Evolutionary conservation across 2,888 invertebrate genomes (phyloP).

Genomic region (Heteromurus nitidus): DNA sequence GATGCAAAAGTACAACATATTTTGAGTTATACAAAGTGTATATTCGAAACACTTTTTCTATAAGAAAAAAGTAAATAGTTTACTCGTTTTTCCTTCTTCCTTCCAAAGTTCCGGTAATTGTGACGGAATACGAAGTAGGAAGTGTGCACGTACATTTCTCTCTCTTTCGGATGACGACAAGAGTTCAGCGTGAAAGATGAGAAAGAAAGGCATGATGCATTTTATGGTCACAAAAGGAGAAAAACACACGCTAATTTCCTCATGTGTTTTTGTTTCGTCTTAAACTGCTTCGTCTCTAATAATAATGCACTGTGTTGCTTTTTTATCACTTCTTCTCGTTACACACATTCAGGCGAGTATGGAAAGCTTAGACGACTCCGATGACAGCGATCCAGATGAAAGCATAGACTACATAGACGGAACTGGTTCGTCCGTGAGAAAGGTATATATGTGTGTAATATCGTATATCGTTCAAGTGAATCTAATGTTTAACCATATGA

Average conservation of each 20-base stretch:
- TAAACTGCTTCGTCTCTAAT: neutral
- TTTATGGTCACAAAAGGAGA: neutral
- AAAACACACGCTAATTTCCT: slow-evolving; percentile 40
- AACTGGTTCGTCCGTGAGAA: slow-evolving; percentile 70
- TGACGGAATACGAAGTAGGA: neutral
- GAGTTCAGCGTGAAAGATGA: slow-evolving; percentile 6
- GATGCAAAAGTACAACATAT: too few relatives aligned
- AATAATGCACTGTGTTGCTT: slow-evolving; percentile 30
- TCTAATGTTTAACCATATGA: too few relatives aligned
- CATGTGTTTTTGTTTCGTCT: slow-evolving; percentile 13
- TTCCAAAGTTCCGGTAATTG: slow-evolving; percentile 14
- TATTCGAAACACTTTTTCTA: too few relatives aligned
- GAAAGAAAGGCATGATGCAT: neutral
- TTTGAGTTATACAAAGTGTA: too few relatives aligned
- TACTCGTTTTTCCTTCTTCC: neutral
- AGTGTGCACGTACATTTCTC: neutral
- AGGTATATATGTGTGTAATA: slow-evolving; percentile 64
- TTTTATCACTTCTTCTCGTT: slow-evolving; percentile 9
- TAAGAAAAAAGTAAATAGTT: too few relatives aligned
- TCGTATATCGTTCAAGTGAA: too few relatives aligned
- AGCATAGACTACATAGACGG: slow-evolving; percentile 74
- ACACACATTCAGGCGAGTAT: slow-evolving; percentile 67
- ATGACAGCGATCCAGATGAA: slow-evolving; percentile 73
- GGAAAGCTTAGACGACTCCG: slow-evolving; percentile 73
- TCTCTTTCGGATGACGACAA: neutral